These are phyloP conservation scores for Hydropsyche betteni DNA, from an alignment of 2,888 invertebrate genomes.

Conservation along the genomic window DNA sequence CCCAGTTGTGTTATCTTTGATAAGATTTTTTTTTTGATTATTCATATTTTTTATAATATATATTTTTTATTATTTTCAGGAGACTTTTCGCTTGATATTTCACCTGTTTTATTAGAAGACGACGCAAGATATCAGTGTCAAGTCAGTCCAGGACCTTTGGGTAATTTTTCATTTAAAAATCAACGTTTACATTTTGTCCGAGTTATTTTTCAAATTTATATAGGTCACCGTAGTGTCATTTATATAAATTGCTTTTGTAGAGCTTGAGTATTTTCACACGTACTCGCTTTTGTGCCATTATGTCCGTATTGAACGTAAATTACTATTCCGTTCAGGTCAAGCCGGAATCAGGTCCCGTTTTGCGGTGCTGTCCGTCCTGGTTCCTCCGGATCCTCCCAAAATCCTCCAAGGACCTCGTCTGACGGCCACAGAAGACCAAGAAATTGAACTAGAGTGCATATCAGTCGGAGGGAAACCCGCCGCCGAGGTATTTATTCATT, in stretches of 20 bases:
- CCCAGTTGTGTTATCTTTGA: too few relatives aligned
- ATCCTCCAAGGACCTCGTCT: conserved; percentile 87
- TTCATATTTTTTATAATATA: conserved; percentile 14
- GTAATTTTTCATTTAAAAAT: conserved; percentile 54
- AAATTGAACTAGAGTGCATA: conserved; percentile 90
- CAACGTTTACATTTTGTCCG: not conserved
- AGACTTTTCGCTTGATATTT: conserved; percentile 91
- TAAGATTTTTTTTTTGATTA: not conserved
- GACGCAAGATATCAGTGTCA: conserved; percentile 96
- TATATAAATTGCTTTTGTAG: not conserved
- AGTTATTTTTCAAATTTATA: not conserved
- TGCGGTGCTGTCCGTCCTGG: conserved; percentile 85
- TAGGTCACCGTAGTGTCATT: not conserved
- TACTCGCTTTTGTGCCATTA: too few relatives aligned
- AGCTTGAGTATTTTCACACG: too few relatives aligned
- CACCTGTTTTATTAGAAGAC: conserved; percentile 89
- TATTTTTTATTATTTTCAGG: conserved; percentile 67
- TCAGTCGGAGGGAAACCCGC: conserved; percentile 94
- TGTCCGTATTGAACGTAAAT: not conserved
- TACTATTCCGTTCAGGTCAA: conserved; percentile 65
- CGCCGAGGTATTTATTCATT: conserved; percentile 75
- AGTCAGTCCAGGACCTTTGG: conserved; percentile 82
- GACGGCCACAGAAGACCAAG: conserved; percentile 88
- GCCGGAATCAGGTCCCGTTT: conserved; percentile 86
- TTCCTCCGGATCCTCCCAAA: conserved; percentile 92